Conservation (phyloP, 2,888 invertebrate species). For the Antheraea assamensis region DNA sequence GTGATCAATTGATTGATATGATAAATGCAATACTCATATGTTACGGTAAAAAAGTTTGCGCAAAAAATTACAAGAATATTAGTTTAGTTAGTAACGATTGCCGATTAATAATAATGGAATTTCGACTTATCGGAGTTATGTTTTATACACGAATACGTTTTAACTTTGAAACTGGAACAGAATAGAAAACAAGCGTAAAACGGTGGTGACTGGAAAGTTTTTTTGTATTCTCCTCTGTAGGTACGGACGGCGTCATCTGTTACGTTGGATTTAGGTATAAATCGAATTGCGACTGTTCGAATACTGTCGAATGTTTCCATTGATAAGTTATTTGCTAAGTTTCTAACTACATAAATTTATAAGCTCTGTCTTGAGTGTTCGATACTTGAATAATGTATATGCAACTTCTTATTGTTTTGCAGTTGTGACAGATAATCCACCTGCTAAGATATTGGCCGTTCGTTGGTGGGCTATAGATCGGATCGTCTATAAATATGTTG, state of each 20-base stretch:
- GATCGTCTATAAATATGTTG: no score
- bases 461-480: neutral
- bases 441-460: neutral
- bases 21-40: no score
- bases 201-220: conserved; percentile 22
- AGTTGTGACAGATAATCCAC: neutral
- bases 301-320: neutral
- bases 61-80: neutral
- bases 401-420: neutral
- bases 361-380: neutral
- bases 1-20: no score
- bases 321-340: neutral
- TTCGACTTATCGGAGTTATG: conserved; percentile 19
- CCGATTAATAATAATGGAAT: conserved; percentile 13
- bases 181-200: conserved; percentile 29
- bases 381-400: neutral
- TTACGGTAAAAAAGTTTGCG: neutral
- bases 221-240: conserved; percentile 23
- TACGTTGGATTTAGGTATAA: conserved; percentile 12
- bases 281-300: conserved; percentile 5
- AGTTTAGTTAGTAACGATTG: no score
- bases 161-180: conserved; percentile 24
- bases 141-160: conserved; percentile 32
- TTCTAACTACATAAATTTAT: neutral
- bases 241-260: neutral